Evolutionary conservation across 2,113 vertebrate species (phyloP).

Genomic region (Vidua macroura): DNA sequence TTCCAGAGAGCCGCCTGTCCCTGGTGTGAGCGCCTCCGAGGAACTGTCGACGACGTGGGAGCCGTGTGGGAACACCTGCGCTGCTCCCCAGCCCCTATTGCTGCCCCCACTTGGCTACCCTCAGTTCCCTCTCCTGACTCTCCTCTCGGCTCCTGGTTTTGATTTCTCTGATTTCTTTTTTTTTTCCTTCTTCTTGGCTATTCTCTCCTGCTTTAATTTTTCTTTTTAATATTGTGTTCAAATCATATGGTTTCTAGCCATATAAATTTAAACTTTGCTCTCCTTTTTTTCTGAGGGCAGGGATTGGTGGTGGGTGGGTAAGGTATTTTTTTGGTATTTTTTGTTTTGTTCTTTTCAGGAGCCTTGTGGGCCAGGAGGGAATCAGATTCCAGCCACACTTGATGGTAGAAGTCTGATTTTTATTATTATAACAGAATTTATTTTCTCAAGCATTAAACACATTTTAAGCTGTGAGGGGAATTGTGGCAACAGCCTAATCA

Average conservation of each 20-base stretch:
- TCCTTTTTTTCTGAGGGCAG: conserved; percentile 20
- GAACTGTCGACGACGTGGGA: background rate
- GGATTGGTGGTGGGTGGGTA: background rate
- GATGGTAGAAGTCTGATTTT: conserved; percentile 43
- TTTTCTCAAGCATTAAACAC: conserved; percentile 55
- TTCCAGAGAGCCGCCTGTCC: conserved; percentile 10
- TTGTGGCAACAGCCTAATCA: conserved; percentile 1
- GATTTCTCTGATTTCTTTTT: background rate
- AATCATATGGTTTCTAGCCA: conserved; percentile 17
- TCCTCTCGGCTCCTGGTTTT: conserved; percentile 53
- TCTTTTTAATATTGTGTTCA: background rate
- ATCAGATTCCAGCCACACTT: conserved; percentile 29
- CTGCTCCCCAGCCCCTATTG: background rate
- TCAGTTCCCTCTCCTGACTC: background rate
- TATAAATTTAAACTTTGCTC: conserved; percentile 31
- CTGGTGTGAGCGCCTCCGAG: background rate
- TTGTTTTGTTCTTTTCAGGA: background rate
- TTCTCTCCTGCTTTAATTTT: background rate
- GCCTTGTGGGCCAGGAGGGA: background rate
- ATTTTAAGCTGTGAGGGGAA: conserved; percentile 38
- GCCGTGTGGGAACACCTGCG: background rate
- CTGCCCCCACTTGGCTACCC: conserved; percentile 30
- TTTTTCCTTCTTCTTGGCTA: background rate
- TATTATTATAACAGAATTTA: conserved; percentile 33
- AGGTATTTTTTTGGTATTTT: background rate